Percentiles rank a stretch among this genome's conserved stretches.
These are phyloP conservation scores for Haliclona indistincta DNA, from an alignment of 37 sponge, comb jelly and placozoan genomes.

Conservation along the genomic window DNA sequence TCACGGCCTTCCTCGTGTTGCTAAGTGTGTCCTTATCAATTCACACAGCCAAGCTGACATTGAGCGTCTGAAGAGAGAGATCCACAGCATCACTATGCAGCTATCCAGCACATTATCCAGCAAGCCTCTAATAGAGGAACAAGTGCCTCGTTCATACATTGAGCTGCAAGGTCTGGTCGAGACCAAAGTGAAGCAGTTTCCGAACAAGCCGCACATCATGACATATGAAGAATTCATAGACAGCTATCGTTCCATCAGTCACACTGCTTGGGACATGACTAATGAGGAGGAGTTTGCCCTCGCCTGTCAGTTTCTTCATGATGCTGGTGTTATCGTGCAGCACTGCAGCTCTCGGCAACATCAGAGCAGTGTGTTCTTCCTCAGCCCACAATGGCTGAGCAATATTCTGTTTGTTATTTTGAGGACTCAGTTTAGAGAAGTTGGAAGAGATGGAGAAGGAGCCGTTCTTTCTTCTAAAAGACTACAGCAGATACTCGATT, in stretches of 20 bases:
- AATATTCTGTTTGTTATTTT: slow-evolving; percentile 39
- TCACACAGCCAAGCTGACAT: slow-evolving; percentile 38
- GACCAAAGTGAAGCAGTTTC: slow-evolving; percentile 39
- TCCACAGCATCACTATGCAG: slow-evolving; percentile 32
- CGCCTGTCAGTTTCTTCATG: slow-evolving; percentile 75
- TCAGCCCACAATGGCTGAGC: slow-evolving; percentile 74
- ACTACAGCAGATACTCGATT: slow-evolving; percentile 38
- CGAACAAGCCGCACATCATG: slow-evolving; percentile 21
- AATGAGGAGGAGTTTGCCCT: slow-evolving; percentile 58
- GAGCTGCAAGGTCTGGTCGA: slow-evolving; percentile 66
- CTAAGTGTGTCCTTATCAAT: slow-evolving; percentile 45
- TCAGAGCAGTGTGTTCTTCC: slow-evolving; percentile 51
- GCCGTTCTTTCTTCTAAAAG: slow-evolving; percentile 24
- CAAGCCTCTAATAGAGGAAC: slow-evolving; percentile 24
- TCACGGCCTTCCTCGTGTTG: slow-evolving; percentile 51
- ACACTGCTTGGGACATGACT: slow-evolving; percentile 35
- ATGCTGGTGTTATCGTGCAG: slow-evolving; percentile 59
- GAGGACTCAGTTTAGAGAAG: neutral
- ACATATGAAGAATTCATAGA: slow-evolving; percentile 53
- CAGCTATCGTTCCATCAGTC: slow-evolving; percentile 52
- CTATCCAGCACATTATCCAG: slow-evolving; percentile 13
- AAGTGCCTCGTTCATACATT: slow-evolving; percentile 57
- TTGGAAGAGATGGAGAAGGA: neutral
- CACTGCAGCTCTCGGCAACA: slow-evolving; percentile 13
- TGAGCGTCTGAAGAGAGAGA: slow-evolving; percentile 32